Evolutionary conservation across 2,888 invertebrate genomes (phyloP).

Genomic region (Choristoneura rosaceana): DNA sequence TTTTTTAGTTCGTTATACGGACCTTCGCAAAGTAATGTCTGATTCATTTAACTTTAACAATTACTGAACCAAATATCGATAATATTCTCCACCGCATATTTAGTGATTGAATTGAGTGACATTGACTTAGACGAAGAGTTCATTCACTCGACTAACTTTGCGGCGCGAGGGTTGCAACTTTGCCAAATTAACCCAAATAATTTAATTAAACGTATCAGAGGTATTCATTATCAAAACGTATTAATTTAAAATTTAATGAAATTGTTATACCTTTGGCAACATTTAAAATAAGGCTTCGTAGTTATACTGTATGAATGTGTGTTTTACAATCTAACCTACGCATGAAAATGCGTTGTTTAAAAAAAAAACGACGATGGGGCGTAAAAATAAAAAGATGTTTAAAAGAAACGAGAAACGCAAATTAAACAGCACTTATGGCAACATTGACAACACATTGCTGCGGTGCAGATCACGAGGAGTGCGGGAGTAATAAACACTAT

Average conservation of each 20-base stretch:
- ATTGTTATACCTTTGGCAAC: not conserved
- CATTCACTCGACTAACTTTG: conserved; percentile 21
- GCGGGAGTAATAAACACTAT: too few relatives aligned
- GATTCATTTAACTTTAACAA: not conserved
- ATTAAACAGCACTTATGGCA: too few relatives aligned
- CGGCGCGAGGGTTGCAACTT: conserved; percentile 25
- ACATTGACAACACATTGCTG: too few relatives aligned
- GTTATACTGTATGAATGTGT: not conserved
- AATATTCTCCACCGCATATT: not conserved
- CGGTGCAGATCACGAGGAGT: too few relatives aligned
- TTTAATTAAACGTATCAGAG: conserved; percentile 16
- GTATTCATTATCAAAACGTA: conserved; percentile 19
- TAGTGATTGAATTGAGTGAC: conserved; percentile 25
- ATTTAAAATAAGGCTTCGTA: not conserved
- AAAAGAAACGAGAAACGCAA: too few relatives aligned
- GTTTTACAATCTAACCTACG: too few relatives aligned
- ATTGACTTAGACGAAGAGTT: conserved; percentile 21
- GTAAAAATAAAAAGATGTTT: too few relatives aligned
- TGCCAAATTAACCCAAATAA: conserved; percentile 22
- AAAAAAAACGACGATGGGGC: too few relatives aligned
- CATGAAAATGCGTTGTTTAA: too few relatives aligned
- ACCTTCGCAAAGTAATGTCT: too few relatives aligned
- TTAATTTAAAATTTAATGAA: conserved; percentile 2
- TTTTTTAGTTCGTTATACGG: too few relatives aligned
- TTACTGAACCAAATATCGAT: not conserved